Conservation (phyloP, 2,113 vertebrate genomes). For the Sorex fumeus region DNA sequence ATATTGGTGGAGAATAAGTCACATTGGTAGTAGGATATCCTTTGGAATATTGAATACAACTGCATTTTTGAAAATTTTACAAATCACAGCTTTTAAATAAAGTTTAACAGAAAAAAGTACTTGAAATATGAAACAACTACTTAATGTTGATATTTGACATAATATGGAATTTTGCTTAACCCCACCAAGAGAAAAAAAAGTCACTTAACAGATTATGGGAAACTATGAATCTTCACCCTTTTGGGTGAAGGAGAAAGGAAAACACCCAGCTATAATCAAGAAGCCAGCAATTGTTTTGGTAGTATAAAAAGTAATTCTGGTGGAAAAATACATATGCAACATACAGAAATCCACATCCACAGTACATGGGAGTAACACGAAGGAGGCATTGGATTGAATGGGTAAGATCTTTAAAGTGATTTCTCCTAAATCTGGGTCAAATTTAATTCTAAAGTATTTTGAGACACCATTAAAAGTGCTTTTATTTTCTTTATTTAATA, state of each 20-base stretch:
- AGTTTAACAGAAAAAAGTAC: constrained; percentile 34
- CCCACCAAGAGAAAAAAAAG: constrained; percentile 59
- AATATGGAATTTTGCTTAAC: constrained; percentile 57
- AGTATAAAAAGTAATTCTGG: constrained; percentile 57
- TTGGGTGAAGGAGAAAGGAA: constrained; percentile 38
- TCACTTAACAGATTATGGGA: constrained; percentile 73
- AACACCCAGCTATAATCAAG: constrained; percentile 12
- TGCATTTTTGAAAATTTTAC: too few relatives aligned
- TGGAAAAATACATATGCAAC: neutral
- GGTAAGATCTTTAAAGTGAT: neutral
- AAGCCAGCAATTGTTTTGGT: neutral
- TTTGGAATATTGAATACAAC: too few relatives aligned
- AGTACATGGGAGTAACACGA: neutral
- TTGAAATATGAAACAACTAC: constrained; percentile 63
- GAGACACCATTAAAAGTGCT: neutral
- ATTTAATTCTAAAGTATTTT: neutral
- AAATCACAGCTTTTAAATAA: too few relatives aligned
- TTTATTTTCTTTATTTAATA: neutral
- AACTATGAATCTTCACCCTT: neutral
- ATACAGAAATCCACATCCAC: neutral
- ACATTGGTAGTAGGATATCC: too few relatives aligned
- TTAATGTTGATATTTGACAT: constrained; percentile 76
- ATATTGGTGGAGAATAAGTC: too few relatives aligned
- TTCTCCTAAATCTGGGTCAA: neutral
- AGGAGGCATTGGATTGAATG: neutral